These are phyloP conservation scores for Potorous gilbertii DNA, from an alignment of 2,797 vertebrate genomes.

Conservation along the genomic window DNA sequence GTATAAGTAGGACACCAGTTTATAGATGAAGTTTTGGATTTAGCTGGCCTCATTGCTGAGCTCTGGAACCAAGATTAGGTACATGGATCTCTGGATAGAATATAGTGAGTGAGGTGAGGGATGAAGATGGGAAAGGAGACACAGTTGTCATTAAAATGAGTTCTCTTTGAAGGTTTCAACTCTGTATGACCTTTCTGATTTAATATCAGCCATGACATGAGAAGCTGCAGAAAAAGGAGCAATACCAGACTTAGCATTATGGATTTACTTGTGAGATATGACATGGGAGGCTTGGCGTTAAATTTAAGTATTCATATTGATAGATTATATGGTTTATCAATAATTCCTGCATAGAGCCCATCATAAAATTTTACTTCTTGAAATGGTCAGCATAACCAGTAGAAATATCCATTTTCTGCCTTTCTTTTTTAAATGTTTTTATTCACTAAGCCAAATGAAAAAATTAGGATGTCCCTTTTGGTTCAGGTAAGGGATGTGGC, in stretches of 20 bases:
- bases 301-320: neutral
- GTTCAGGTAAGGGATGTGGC: neutral
- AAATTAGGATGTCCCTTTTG: neutral
- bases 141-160: neutral
- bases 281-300: neutral
- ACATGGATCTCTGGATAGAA: neutral
- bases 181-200: slow-evolving; percentile 28
- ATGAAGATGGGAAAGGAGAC: neutral
- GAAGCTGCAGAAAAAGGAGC: neutral
- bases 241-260: neutral
- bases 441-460: neutral
- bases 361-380: slow-evolving; percentile 52
- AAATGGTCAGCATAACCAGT: neutral
- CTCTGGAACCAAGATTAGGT: neutral
- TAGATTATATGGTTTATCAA: slow-evolving; percentile 28
- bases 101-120: neutral
- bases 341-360: neutral
- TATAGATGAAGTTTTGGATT: neutral
- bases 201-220: neutral
- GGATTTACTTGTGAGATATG: neutral
- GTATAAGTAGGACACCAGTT: neutral
- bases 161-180: slow-evolving; percentile 24
- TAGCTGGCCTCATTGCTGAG: neutral
- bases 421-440: neutral
- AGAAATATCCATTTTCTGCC: neutral